phyloP scores from a whole-genome alignment of 1,140 invertebrate genomes.

The Euglossa dilemma region DNA sequence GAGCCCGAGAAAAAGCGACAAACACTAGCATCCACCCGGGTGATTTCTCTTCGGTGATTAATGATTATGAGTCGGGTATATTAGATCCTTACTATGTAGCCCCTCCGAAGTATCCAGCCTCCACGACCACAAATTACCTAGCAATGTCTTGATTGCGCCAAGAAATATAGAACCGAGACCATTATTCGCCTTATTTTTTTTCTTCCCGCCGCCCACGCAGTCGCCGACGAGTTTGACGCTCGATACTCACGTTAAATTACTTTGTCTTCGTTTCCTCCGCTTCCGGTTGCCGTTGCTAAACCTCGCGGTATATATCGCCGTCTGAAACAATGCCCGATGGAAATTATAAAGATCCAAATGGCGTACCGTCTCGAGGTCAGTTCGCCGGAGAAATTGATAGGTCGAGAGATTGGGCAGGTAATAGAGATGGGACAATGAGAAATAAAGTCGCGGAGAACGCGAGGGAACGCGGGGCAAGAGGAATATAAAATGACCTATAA shows the following conservation, averaged over 20 bases:
- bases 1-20: conserved; percentile 20
- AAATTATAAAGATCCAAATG: no score
- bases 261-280: not conserved
- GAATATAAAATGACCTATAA: no score
- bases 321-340: no score
- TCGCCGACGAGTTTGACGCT: not conserved
- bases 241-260: not conserved
- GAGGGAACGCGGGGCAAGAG: no score
- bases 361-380: no score
- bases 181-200: conserved; percentile 53
- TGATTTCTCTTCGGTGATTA: conserved; percentile 75
- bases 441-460: no score
- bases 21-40: conserved; percentile 22
- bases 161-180: conserved; percentile 72
- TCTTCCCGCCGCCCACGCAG: not conserved
- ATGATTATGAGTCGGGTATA: conserved; percentile 80
- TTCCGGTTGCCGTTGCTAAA: not conserved
- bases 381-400: no score
- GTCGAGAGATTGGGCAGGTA: no score
- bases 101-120: conserved; percentile 39
- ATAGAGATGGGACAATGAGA: no score
- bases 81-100: conserved; percentile 71
- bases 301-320: no score
- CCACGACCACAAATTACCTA: conserved; percentile 73
- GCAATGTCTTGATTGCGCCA: conserved; percentile 76